These are phyloP conservation scores for Aleadryas rufinucha DNA, from an alignment of 2,113 vertebrate genomes.

Conservation along the genomic window DNA sequence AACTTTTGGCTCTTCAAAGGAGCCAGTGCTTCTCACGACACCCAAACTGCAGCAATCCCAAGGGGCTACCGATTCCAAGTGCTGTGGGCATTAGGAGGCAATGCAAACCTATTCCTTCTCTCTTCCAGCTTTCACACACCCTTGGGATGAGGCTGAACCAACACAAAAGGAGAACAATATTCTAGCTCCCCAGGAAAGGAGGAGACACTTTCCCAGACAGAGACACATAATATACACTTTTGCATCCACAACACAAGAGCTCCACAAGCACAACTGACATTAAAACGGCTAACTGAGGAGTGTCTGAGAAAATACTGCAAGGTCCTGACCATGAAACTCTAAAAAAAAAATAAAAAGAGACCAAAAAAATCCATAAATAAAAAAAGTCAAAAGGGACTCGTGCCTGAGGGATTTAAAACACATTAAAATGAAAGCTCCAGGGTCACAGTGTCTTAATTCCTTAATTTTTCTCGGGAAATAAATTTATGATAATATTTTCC, in stretches of 20 bases:
- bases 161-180: neutral
- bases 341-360: neutral
- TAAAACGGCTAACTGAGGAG: neutral
- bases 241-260: neutral
- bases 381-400: neutral
- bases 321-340: neutral
- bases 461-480: neutral
- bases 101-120: neutral
- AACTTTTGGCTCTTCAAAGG: neutral
- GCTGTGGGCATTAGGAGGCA: neutral
- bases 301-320: neutral
- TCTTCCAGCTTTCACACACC: neutral
- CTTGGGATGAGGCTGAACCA: neutral
- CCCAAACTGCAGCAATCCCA: neutral
- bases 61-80: neutral
- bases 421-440: neutral
- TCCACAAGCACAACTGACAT: neutral
- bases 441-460: neutral
- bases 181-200: neutral
- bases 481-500: conserved; percentile 2
- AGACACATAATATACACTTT: neutral
- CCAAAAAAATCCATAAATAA: neutral
- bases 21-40: neutral
- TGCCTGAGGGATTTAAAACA: neutral
- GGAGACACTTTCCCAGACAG: neutral